Conservation (phyloP, 2,113 vertebrate species). For the Lamprologus callipterus region DNA sequence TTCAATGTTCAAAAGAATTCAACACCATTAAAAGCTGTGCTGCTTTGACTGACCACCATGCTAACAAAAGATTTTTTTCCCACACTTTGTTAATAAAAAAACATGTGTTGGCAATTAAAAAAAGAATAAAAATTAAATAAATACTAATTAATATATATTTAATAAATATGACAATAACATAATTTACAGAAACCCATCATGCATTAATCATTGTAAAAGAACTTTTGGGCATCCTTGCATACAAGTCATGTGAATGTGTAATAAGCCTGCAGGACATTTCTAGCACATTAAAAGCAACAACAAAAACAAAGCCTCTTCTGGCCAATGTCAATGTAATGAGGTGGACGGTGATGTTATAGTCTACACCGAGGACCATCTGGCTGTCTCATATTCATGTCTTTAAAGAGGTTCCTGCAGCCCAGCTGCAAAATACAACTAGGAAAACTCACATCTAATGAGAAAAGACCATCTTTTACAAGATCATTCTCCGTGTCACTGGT, state of each 20-base stretch:
- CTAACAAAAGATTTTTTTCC: not conserved
- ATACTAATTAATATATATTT: not conserved
- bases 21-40: not conserved
- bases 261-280: not conserved
- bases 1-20: not conserved
- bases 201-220: not conserved
- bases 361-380: conserved; percentile 54
- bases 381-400: conserved; percentile 26
- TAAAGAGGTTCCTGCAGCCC: conserved; percentile 36
- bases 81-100: not conserved
- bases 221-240: not conserved
- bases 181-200: not conserved
- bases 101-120: not conserved
- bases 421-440: conserved; percentile 47
- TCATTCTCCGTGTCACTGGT: conserved; percentile 1
- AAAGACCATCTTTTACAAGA: not conserved
- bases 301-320: conserved; percentile 34
- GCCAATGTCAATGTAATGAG: conserved; percentile 53
- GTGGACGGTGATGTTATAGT: conserved; percentile 36
- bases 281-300: not conserved
- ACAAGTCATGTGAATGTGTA: not conserved
- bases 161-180: not conserved
- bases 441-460: conserved; percentile 41
- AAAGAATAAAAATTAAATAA: not conserved
- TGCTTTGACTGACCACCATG: not conserved